Percentiles rank a stretch among this genome's conserved stretches.
These are phyloP conservation scores for Papilio gigon DNA, from an alignment of 2,888 invertebrate species.

Conservation along the genomic window DNA sequence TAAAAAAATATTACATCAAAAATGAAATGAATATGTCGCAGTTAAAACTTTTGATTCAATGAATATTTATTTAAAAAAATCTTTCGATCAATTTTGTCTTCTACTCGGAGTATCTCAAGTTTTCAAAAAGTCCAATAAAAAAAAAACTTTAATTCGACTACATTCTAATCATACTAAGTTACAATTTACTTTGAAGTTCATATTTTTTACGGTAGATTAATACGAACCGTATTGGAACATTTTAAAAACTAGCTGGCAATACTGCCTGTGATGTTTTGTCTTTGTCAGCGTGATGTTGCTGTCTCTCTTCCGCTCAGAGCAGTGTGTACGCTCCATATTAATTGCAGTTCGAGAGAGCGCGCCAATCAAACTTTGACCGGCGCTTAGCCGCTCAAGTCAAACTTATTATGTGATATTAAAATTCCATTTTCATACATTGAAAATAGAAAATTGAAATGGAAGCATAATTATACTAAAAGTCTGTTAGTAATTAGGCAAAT, in stretches of 20 bases:
- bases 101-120: background rate
- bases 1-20: too few species aligned
- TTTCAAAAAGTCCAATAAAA: background rate
- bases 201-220: too few species aligned
- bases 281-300: slow-evolving; percentile 49
- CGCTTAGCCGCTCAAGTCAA: slow-evolving; percentile 76
- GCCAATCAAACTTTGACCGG: slow-evolving; percentile 82
- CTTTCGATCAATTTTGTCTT: background rate
- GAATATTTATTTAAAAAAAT: background rate
- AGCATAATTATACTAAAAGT: slow-evolving; percentile 58
- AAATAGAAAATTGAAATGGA: slow-evolving; percentile 71
- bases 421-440: slow-evolving; percentile 72
- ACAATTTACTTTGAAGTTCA: background rate
- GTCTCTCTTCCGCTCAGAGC: slow-evolving; percentile 63
- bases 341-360: slow-evolving; percentile 78
- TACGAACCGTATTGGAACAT: slow-evolving; percentile 63
- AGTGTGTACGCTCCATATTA: slow-evolving; percentile 71
- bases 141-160: background rate
- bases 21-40: background rate
- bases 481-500: slow-evolving; percentile 59
- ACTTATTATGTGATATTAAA: slow-evolving; percentile 81
- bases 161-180: background rate
- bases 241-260: slow-evolving; percentile 74
- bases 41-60: background rate
- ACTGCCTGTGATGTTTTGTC: slow-evolving; percentile 50